phyloP scores from a whole-genome alignment of 2,113 vertebrate species.

The Rhinoptilus africanus region DNA sequence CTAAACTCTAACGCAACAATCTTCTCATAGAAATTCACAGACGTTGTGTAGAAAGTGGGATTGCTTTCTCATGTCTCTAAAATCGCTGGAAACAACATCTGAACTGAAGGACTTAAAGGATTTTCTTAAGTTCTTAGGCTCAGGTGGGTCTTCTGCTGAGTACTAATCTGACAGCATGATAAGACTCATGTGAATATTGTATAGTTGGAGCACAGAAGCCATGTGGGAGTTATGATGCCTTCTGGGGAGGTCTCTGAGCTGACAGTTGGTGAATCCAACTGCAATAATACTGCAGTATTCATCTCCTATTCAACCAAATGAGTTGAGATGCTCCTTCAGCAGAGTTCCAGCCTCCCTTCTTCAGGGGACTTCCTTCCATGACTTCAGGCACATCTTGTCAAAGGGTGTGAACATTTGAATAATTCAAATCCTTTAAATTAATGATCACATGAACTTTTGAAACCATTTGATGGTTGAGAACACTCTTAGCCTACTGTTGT shows the following conservation, averaged over 20 bases:
- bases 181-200: too few species aligned
- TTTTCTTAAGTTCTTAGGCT: neutral
- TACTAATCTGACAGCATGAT: neutral
- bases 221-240: neutral
- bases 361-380: neutral
- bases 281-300: neutral
- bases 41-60: neutral
- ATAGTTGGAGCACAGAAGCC: neutral
- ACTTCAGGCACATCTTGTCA: neutral
- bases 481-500: neutral
- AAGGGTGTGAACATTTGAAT: neutral
- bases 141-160: neutral
- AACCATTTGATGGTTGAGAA: neutral
- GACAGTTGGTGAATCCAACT: neutral
- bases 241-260: neutral
- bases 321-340: neutral
- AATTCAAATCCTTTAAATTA: neutral
- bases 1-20: neutral
- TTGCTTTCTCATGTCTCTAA: neutral
- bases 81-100: neutral
- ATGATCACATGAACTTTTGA: neutral
- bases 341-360: neutral
- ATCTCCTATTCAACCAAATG: neutral
- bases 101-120: neutral
- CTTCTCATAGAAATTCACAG: neutral